Base-by-base conservation (phyloP, 2,888 invertebrate genomes). In the Lamellibrachia satsuma region DNA sequence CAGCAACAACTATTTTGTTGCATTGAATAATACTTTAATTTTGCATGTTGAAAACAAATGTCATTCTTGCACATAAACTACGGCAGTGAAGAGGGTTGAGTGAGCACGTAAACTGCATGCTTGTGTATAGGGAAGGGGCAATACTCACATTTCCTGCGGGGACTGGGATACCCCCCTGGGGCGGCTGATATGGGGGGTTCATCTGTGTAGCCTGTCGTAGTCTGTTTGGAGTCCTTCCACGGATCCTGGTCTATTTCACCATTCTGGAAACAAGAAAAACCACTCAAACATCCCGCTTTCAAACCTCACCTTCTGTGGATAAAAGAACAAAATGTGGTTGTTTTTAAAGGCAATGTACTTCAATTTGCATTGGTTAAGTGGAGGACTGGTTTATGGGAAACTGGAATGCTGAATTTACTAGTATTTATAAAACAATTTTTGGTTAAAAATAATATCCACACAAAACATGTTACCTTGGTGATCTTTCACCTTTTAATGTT, bases 141-240 rank as follows among this genome's bases (percentile, higher is more conserved):
- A 91, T 52, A 92, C 92, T 94, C 93, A 96, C 96, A 95, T 94
- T 95, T 95, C 93, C 95, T 96, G 90, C 96, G 94, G 0, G 95
- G 95, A 94, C 95, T 96, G 15, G 96, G 95, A 92, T 95, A 96
- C 92, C 96, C 96, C 91, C 96, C 95, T 7, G 96, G 96, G 3
- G 96, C 95, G 51, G 95, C 94, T 15, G 91, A 52, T 22, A 57
- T 91, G 11, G 91, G 52, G 91, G 91, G 27, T 52, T 52, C n/a
- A 3, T 52, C n/a, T 8, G 90, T 27, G 52, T 52, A 52, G 27
- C 90, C 52, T 39, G 51, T n/a, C 27, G 52, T 27, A n/a, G 60
- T 52, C 27, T 51, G 92, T 75, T 75, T 75, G 75, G 95, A 94
- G 93, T 95, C 95, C 93, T 94, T 95, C 96, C 96, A 96, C 6